Evolutionary conservation across 2,888 invertebrate species (phyloP).

Genomic region (Watsonalla cultraria): DNA sequence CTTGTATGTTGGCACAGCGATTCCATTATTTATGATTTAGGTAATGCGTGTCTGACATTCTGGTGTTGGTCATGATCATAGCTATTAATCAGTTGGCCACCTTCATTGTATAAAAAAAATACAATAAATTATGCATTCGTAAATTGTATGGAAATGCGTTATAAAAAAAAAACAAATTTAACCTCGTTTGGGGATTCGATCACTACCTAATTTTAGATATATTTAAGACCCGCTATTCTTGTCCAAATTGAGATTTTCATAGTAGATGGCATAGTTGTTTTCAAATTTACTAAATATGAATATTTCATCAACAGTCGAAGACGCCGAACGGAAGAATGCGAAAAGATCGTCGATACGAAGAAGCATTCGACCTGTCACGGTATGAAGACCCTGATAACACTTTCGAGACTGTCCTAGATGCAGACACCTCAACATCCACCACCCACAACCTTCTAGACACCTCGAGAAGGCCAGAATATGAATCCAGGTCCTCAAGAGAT

Average conservation of each 20-base stretch:
- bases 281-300: neutral
- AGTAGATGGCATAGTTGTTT: neutral
- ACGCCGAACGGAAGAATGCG: conserved; percentile 61
- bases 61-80: too few species aligned
- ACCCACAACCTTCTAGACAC: conserved; percentile 50
- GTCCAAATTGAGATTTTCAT: neutral
- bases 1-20: too few species aligned
- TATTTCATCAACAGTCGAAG: conserved; percentile 42
- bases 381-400: conserved; percentile 50
- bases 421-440: conserved; percentile 27
- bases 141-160: too few species aligned
- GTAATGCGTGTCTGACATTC: too few species aligned
- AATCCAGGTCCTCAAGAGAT: conserved; percentile 23
- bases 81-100: too few species aligned
- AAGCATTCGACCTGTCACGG: conserved; percentile 55
- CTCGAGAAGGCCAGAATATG: conserved; percentile 43
- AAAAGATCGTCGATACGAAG: conserved; percentile 42
- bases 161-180: too few species aligned
- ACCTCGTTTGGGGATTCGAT: too few species aligned
- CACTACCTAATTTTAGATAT: too few species aligned
- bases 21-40: too few species aligned
- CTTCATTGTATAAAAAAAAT: too few species aligned
- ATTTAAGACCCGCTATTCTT: too few species aligned
- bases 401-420: conserved; percentile 45
- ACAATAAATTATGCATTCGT: too few species aligned